Evolutionary conservation across 2,888 invertebrate genomes (phyloP), one percentile per base, ranked within the genome.

Genomic region (Hydriomena furcata): DNA sequence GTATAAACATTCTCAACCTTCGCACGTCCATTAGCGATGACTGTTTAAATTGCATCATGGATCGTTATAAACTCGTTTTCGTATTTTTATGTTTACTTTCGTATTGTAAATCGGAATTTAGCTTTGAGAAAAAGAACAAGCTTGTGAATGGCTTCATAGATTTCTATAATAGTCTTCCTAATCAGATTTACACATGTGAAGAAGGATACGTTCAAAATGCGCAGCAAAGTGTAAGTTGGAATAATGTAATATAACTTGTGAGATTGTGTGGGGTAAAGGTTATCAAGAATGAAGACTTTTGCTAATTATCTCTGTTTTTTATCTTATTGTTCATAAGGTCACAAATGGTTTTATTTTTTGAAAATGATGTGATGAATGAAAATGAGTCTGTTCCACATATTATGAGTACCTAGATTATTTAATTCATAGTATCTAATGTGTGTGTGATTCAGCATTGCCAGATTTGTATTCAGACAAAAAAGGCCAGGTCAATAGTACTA

Each of bases 121-220:
- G 64, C 66, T 38, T 61, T 30, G 74, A 73, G 42, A 70, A 65
- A 54, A 77, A 76, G 55, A 71, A 70, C 17, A 81, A 75, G 47
- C 65, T 83, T 45, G 75, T 77, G 51, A 78, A 69, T 75, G 80
- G 71, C 56, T 85, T 92, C 57, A 63, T 92, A 54, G 67, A 86
- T 24, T 82, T 85, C 71, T 79, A 91, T 59, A 92, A 92, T 71
- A 80, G 80, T 60, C 75, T 87, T 56, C 86, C 90, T 34, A 76
- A 86, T 60, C 85, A 84, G 50, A 57, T 72, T 32, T 89, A 85
- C 66, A 72, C 71, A 27, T 91, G 90, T 62, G 84, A 88, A 57
- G 90, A 88, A 55, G 87, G 84, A 52, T 72, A 75, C 48, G 64
- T 92, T 32, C 55, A 84, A 65, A 82, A 72, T 76, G 81, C 85